Conservation (phyloP, 2,888 invertebrate species). For the Acrobasis consociella region DNA sequence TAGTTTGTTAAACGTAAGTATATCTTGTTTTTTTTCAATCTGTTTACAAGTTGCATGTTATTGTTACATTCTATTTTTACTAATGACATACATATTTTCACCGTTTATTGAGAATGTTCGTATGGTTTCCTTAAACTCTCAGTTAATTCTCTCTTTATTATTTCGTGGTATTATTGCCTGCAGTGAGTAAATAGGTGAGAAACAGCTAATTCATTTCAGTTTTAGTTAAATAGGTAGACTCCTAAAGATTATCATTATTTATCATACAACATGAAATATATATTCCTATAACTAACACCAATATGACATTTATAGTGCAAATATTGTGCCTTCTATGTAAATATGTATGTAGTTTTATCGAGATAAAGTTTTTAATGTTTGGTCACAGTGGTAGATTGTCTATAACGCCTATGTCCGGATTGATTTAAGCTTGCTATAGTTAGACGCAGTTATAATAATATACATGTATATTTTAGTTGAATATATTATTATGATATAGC, state of each 20-base stretch:
- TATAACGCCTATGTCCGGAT: too few species aligned
- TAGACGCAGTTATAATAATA: too few species aligned
- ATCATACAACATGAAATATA: neutral
- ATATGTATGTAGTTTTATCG: neutral
- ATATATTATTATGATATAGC: too few species aligned
- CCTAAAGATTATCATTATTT: neutral
- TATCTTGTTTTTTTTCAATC: too few species aligned
- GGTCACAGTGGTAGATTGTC: neutral
- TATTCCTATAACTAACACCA: constrained; percentile 6
- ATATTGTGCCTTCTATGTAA: constrained; percentile 44
- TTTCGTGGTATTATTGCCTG: neutral
- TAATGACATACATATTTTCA: too few species aligned
- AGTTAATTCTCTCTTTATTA: neutral
- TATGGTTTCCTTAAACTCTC: neutral
- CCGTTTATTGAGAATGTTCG: too few species aligned
- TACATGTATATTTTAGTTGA: too few species aligned
- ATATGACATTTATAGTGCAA: constrained; percentile 43
- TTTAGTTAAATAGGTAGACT: neutral
- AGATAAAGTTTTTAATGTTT: neutral
- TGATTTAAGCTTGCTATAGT: too few species aligned
- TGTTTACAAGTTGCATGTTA: too few species aligned
- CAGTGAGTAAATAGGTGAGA: neutral
- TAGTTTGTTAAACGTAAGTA: too few species aligned
- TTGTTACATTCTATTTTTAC: too few species aligned
- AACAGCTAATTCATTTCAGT: neutral